phyloP scores from a whole-genome alignment of 2,888 invertebrate species.

The Thera britannica region DNA sequence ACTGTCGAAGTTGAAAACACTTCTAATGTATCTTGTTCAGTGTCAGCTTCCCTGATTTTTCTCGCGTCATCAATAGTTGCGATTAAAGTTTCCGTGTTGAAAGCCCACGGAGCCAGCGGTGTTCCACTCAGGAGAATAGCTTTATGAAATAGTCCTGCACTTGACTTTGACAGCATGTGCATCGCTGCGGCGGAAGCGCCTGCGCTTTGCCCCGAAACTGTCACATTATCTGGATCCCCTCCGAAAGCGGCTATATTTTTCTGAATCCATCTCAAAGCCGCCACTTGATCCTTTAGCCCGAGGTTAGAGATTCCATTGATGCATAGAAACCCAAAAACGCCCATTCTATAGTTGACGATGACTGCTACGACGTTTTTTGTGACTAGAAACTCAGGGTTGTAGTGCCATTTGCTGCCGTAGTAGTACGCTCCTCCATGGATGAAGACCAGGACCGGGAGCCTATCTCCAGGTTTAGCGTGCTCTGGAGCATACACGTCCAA shows the following conservation, averaged over 20 bases:
- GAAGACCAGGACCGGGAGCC: conserved; percentile 70
- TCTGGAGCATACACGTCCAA: conserved; percentile 71
- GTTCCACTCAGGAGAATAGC: conserved; percentile 71
- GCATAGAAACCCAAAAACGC: conserved; percentile 73
- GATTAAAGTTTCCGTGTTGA: conserved; percentile 60
- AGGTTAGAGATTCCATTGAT: conserved; percentile 69
- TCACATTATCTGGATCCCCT: conserved; percentile 77
- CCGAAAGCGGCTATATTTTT: conserved; percentile 72
- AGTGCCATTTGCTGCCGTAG: conserved; percentile 72
- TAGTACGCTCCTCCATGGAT: conserved; percentile 77
- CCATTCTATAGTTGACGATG: conserved; percentile 71
- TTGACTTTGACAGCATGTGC: conserved; percentile 67
- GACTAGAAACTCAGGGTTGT: conserved; percentile 74
- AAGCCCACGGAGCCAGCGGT: conserved; percentile 70
- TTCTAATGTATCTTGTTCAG: conserved; percentile 56
- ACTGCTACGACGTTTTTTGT: conserved; percentile 66
- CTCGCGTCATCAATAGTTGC: conserved; percentile 63
- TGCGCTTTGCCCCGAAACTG: conserved; percentile 74
- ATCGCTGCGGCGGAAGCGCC: conserved; percentile 70
- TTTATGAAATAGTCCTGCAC: conserved; percentile 72
- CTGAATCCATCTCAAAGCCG: conserved; percentile 73
- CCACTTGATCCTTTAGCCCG: conserved; percentile 74
- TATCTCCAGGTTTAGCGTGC: conserved; percentile 39
- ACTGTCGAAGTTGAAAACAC: conserved; percentile 57
- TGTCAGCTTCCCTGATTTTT: conserved; percentile 55